Percentiles rank a stretch among this genome's conserved stretches.
phyloP scores from a whole-genome alignment of 2,113 vertebrate genomes.

The Elaphurus davidianus region DNA sequence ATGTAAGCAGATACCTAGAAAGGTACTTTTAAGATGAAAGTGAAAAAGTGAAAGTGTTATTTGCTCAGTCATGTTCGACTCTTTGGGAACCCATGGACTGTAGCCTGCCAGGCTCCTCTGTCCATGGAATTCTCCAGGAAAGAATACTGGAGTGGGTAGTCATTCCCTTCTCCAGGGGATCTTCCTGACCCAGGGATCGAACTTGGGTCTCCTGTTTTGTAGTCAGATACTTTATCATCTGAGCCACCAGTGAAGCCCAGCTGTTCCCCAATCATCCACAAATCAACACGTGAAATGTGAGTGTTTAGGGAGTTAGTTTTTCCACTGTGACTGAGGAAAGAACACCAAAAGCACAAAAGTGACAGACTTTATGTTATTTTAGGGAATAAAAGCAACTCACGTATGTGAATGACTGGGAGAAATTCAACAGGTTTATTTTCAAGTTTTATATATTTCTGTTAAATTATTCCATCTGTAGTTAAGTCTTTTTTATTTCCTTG shows the following conservation, averaged over 20 bases:
- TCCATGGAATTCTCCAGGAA: too few species aligned
- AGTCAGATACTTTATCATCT: too few species aligned
- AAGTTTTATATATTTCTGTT: not conserved
- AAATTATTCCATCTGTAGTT: not conserved
- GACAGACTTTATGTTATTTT: not conserved
- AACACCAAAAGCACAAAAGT: not conserved
- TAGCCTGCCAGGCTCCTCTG: too few species aligned
- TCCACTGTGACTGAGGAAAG: not conserved
- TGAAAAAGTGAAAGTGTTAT: too few species aligned
- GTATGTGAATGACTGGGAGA: not conserved
- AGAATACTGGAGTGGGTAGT: too few species aligned
- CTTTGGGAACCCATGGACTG: too few species aligned
- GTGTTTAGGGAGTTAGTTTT: not conserved
- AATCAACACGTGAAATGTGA: not conserved
- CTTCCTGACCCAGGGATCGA: too few species aligned
- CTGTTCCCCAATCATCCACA: not conserved
- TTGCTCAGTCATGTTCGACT: too few species aligned
- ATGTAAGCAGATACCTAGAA: not conserved
- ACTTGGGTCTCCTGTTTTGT: too few species aligned
- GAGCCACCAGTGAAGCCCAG: too few species aligned
- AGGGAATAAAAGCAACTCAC: not conserved
- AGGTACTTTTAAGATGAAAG: not conserved
- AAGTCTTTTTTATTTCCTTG: not conserved
- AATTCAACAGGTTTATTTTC: not conserved
- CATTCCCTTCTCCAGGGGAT: too few species aligned